Evolutionary conservation across 2,113 vertebrate species (phyloP).

Genomic region (human (Homo sapiens)): DNA sequence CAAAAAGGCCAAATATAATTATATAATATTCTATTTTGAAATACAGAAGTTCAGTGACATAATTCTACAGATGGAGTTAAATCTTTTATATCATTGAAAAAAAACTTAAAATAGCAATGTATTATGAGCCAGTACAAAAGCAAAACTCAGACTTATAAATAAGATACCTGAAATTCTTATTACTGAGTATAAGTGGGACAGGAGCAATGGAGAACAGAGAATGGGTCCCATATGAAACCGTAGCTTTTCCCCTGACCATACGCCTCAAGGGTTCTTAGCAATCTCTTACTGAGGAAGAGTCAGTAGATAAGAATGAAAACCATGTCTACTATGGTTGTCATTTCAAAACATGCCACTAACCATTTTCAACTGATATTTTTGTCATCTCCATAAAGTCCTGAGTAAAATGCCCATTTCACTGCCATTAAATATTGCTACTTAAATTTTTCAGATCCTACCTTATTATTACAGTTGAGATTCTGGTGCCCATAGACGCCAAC

Average conservation of each 20-base stretch:
- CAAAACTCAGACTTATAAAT: neutral
- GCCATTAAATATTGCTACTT: neutral
- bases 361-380: neutral
- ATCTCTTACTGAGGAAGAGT: neutral
- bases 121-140: neutral
- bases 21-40: neutral
- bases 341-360: neutral
- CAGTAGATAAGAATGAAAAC: neutral
- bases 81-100: neutral
- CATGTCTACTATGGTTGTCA: neutral
- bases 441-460: neutral
- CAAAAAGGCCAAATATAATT: neutral
- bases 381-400: neutral
- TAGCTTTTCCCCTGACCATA: neutral
- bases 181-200: neutral
- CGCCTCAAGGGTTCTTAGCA: neutral
- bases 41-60: neutral
- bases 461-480: neutral
- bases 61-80: neutral
- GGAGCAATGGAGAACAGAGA: neutral
- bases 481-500: neutral
- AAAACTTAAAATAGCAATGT: neutral
- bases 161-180: neutral
- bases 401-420: neutral
- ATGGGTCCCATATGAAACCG: neutral